Base-by-base conservation (phyloP, 2,797 vertebrate species). In the Myripristis murdjan region DNA sequence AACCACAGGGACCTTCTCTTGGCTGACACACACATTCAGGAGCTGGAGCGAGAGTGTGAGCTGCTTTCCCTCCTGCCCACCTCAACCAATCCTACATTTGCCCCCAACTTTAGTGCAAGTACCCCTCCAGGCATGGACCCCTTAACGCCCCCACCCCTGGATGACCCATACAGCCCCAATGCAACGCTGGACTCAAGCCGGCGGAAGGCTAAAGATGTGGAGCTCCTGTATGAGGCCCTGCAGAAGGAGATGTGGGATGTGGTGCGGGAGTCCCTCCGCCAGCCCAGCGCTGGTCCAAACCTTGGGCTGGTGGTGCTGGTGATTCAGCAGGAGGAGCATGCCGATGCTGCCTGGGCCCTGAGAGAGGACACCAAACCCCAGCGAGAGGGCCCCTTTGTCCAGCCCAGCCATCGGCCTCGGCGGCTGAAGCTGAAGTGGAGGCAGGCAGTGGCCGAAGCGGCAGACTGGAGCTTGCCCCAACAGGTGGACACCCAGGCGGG, bases 181-280 rank as follows among this genome's bases (percentile, higher is more conserved):
- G 91, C 91, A 1, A 92, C 92, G 0, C 73, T 91, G 85, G 95
- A 96, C 31, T 93, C 94, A 0, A 82, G 95, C 12, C 90, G 95
- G 39, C 90, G 95, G 31, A 96, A 96, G 74, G 95, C 92, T 0
- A 96, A 97, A 75, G 97, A 98, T 1, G 96, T 98, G 78, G 94
- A 96, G 18, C 93, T 98, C 53, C 94, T 98, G n/a, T 97, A 98
- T 3, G 94, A 97, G 79, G 97, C 96, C 2, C 91, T 98, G 84
- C 95, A 96, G 91, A 95, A 88, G 37, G 96, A 98, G 88, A 96
- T 98, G 90, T 97, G 96, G 96, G 95, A 95, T 0, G 95, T 98
- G 53, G 95, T 97, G 74, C 93, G 94, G 0, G 97, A 97, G 84
- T 95, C 96, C 0, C 94, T 98, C 43, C 93, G 94, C 0, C 93